Evolutionary conservation across 2,888 invertebrate species (phyloP), one percentile per base, ranked within the genome.

Genomic region (Caenorhabditis plicata): DNA sequence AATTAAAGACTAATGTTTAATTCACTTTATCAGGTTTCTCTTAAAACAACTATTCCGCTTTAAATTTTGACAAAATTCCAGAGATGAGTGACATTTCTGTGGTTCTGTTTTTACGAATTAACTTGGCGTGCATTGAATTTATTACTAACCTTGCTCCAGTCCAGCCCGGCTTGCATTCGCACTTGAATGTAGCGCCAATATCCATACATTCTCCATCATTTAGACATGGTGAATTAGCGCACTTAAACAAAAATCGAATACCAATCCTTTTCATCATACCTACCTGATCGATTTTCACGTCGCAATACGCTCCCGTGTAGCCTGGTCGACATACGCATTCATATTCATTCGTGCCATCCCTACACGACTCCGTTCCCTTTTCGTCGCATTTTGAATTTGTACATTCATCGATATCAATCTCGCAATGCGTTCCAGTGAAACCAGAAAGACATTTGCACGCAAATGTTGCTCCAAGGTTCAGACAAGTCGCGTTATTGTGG

Each of bases 401-500:
- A 81, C 98, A 98, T 80, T 96, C 94, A 80, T 96, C 90, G 42
- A 92, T 88, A 77, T 94, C 92, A 3, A 88, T 86, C 74, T 93
- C 92, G 80, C 95, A 95, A 35, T 80, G 78, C 4, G 69, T 91
- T 35, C 96, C 98, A 35, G 91, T 88, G 80, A 87, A 95, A 27
- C 93, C 94, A 13, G 92, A 91, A 53, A 92, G 87, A 80, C 96
- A 96, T 82, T 89, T 90, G 82, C 96, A 96, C 27, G 86, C 85
- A 81, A 94, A 96, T 49, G 87, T 86, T 0, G 88, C 86, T 81
- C 98, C 98, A 80, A 93, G 92, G 79, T 96, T 91, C 39, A 91
- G 88, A 77, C 81, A 81, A 3, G 77, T 77, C 9, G 73, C 70
- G 52, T 80, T 77, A 56, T 80, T 80, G 4, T 55, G 64, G 51